Evolutionary conservation across 2,888 invertebrate species (phyloP).

Genomic region (Caenorhabditis auriculariae): DNA sequence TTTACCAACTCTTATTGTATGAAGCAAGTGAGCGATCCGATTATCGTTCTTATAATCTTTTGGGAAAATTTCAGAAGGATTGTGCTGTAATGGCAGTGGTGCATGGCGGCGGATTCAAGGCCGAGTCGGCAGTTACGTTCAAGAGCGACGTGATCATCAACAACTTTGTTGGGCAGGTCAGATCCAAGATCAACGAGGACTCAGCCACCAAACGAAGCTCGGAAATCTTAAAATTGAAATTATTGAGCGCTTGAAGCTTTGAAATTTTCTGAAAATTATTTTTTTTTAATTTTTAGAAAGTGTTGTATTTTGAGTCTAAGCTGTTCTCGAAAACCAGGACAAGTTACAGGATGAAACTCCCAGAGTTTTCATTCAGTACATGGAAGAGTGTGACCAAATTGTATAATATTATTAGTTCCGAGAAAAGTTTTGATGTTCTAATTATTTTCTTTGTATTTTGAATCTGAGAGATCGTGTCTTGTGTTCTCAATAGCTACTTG

Average conservation of each 20-base stretch:
- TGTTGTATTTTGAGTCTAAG: no score
- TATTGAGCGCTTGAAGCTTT: no score
- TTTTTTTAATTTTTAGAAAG: no score
- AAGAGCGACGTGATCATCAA: slow-evolving; percentile 23
- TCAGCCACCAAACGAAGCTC: no score
- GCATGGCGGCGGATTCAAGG: slow-evolving; percentile 23
- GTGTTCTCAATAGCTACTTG: not conserved
- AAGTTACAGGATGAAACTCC: no score
- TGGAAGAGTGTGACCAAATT: no score
- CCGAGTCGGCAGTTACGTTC: slow-evolving; percentile 20
- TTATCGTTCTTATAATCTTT: not conserved
- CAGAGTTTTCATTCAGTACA: no score
- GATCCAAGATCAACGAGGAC: not conserved
- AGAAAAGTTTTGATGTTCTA: no score
- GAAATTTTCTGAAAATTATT: no score
- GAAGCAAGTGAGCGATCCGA: slow-evolving; percentile 6
- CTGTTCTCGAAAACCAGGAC: no score
- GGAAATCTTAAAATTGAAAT: no score
- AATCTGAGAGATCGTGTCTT: not conserved
- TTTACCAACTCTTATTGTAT: slow-evolving; percentile 28
- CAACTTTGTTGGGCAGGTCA: slow-evolving; percentile 32
- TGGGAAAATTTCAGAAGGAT: not conserved
- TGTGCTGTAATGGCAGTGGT: slow-evolving; percentile 17
- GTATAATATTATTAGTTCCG: no score
- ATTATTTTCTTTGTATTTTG: not conserved